phyloP scores from a whole-genome alignment of 2,888 invertebrate genomes.

The Cheilosia scutellata region DNA sequence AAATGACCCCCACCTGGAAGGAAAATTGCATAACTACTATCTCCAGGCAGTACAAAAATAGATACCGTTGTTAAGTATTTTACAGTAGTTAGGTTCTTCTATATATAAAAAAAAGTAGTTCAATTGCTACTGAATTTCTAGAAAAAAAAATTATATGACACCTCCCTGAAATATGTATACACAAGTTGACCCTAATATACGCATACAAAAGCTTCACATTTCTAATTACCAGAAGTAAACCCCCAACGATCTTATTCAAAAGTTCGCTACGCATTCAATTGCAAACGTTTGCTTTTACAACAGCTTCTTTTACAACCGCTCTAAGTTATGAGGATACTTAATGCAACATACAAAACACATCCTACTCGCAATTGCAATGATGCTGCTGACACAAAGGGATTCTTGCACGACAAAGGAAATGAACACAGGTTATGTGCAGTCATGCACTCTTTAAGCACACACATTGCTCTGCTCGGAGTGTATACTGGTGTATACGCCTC shows the following conservation, averaged over 20 bases:
- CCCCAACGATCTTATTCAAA: neutral
- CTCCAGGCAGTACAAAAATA: no score
- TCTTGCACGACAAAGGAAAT: conserved; percentile 10
- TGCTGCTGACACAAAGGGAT: neutral
- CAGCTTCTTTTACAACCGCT: neutral
- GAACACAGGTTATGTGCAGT: conserved; percentile 21
- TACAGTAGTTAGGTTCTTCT: no score
- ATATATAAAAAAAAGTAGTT: no score
- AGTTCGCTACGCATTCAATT: neutral
- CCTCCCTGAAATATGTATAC: neutral
- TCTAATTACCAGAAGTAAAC: neutral
- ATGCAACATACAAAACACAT: neutral
- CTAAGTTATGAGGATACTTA: neutral
- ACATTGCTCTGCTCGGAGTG: neutral
- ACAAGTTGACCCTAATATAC: neutral
- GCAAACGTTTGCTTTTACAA: conserved; percentile 1
- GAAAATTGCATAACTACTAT: no score
- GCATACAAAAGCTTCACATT: neutral
- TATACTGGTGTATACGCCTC: neutral
- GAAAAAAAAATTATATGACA: neutral
- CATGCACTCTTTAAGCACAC: neutral
- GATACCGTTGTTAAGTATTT: no score
- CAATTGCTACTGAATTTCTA: neutral
- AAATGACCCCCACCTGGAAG: no score
- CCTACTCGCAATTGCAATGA: neutral